These are phyloP conservation scores for Amblyopsis hoosieri DNA, from an alignment of 2,797 vertebrate species.

Conservation along the genomic window DNA sequence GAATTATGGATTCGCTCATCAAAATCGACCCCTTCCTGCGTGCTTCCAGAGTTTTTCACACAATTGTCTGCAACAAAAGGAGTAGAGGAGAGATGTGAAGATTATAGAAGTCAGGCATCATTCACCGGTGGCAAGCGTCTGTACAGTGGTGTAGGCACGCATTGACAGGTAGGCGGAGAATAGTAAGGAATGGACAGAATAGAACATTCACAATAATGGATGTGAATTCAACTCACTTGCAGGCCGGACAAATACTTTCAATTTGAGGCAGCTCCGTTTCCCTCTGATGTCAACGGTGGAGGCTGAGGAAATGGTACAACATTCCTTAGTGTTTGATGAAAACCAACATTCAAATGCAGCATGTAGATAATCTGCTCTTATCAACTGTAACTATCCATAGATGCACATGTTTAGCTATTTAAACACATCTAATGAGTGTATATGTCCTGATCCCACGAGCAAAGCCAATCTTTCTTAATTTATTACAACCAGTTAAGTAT, in stretches of 20 bases:
- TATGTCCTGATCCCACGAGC: too few relatives aligned
- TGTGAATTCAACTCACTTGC: constrained; percentile 85
- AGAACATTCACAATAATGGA: constrained; percentile 29
- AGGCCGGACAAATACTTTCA: constrained; percentile 96
- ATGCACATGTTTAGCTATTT: too few relatives aligned
- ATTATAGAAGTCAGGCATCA: constrained; percentile 42
- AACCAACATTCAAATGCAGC: constrained; percentile 7
- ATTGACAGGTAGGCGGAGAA: neutral
- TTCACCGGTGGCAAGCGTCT: neutral
- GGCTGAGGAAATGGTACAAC: constrained; percentile 76
- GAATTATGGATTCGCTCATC: constrained; percentile 98
- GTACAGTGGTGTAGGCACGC: neutral
- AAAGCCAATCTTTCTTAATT: too few relatives aligned
- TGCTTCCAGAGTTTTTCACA: constrained; percentile 90
- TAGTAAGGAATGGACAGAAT: constrained; percentile 1
- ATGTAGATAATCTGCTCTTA: neutral
- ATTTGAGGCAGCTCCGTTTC: constrained; percentile 90
- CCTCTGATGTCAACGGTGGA: constrained; percentile 90
- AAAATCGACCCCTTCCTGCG: constrained; percentile 96
- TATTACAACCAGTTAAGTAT: too few relatives aligned
- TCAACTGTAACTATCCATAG: too few relatives aligned
- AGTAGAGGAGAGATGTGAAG: constrained; percentile 34
- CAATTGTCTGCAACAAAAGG: constrained; percentile 90
- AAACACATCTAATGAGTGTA: too few relatives aligned
- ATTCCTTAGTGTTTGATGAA: constrained; percentile 24